A percentile compares a stretch with the other conserved stretches of the same genome.
Conservation (phyloP, 1,140 invertebrate genomes). For the Bombus waltoni region DNA sequence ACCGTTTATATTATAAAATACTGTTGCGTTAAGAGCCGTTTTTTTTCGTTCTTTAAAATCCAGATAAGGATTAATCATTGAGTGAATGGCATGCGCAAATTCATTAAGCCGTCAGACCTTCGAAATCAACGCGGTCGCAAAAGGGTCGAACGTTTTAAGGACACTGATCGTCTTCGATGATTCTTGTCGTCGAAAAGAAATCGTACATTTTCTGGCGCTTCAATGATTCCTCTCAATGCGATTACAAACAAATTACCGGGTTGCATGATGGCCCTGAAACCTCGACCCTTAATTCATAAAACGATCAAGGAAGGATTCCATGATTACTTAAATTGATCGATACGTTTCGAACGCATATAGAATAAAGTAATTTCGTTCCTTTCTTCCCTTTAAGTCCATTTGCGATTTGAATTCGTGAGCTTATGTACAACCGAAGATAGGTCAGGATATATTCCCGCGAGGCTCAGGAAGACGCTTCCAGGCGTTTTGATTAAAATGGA, state of each 20-base stretch:
- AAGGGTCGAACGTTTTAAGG: conserved; percentile 48
- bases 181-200: not conserved
- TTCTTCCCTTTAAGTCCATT: not conserved
- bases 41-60: not conserved
- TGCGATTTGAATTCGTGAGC: not conserved
- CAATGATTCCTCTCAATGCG: not conserved
- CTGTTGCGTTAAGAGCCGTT: not conserved
- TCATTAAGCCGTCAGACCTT: conserved; percentile 47
- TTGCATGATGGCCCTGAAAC: conserved; percentile 48
- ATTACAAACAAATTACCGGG: conserved; percentile 12
- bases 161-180: conserved; percentile 15
- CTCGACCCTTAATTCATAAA: conserved; percentile 52
- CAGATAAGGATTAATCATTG: conserved; percentile 25
- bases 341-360: not conserved
- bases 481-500: conserved; percentile 70
- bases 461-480: conserved; percentile 79
- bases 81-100: conserved; percentile 14
- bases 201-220: not conserved
- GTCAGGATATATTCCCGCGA: conserved; percentile 43
- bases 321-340: not conserved
- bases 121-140: not conserved
- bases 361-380: conserved; percentile 11
- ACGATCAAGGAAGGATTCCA: conserved; percentile 17
- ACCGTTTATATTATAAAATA: conserved; percentile 27
- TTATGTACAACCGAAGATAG: conserved; percentile 51